phyloP scores from a whole-genome alignment of 2,113 vertebrate genomes.

The Acrocephalus kingi region DNA sequence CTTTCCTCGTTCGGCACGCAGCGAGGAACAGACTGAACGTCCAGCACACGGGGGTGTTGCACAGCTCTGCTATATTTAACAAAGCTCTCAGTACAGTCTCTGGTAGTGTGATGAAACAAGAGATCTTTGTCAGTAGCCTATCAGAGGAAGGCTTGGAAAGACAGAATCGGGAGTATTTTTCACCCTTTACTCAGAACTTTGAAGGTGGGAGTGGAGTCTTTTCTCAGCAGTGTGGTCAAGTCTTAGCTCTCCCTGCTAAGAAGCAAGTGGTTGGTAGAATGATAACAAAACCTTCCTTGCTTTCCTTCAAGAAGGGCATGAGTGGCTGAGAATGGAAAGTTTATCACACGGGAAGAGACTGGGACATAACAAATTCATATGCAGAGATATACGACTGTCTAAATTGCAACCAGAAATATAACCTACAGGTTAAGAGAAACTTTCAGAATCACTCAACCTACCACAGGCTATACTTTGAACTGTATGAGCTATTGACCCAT shows the following conservation, averaged over 20 bases:
- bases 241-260: background rate
- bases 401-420: background rate
- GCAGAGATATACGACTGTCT: background rate
- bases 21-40: background rate
- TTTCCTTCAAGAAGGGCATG: background rate
- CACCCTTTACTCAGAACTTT: background rate
- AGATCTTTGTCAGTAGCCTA: background rate
- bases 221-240: background rate
- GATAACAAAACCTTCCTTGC: background rate
- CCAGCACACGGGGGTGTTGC: background rate
- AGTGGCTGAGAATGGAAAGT: background rate
- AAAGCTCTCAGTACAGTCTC: background rate
- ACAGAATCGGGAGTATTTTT: background rate
- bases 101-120: background rate
- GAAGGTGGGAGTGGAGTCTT: background rate
- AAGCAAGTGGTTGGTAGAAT: background rate
- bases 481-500: background rate
- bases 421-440: background rate
- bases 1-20: accelerated
- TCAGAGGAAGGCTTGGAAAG: background rate
- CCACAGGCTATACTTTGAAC: background rate
- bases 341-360: background rate
- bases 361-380: background rate
- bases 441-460: background rate
- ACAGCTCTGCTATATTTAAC: constrained; percentile 7